A percentile compares a stretch with the other conserved stretches of the same genome.
phyloP scores from a whole-genome alignment of 2,113 vertebrate genomes.

The Tupaia chinensis region DNA sequence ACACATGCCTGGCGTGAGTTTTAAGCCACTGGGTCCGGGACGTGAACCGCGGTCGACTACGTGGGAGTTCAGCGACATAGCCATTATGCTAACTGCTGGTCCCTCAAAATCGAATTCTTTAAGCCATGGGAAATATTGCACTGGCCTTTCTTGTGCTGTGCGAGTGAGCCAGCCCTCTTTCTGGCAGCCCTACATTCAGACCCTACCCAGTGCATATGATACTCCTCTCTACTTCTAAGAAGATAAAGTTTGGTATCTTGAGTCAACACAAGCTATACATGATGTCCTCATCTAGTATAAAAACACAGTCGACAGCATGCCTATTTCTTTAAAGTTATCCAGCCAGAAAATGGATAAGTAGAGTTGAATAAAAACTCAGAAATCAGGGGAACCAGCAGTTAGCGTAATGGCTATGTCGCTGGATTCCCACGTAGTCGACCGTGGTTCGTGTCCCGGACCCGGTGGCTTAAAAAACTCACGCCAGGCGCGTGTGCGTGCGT shows the following conservation, averaged over 20 bases:
- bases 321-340: conserved; percentile 98
- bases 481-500: too few species aligned
- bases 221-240: conserved; percentile 97
- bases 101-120: conserved; percentile 96
- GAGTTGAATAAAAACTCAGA: too few species aligned
- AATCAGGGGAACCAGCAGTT: too few species aligned
- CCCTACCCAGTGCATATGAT: conserved; percentile 94
- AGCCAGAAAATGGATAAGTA: conserved; percentile 73
- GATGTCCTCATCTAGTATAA: conserved; percentile 98
- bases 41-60: too few species aligned
- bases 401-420: too few species aligned
- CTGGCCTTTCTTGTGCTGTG: conserved; percentile 97
- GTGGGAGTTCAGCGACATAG: too few species aligned
- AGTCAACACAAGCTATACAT: conserved; percentile 96
- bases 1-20: too few species aligned
- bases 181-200: conserved; percentile 98
- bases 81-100: conserved; percentile 75
- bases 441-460: too few species aligned
- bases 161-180: conserved; percentile 94
- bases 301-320: conserved; percentile 98
- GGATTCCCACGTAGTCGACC: too few species aligned
- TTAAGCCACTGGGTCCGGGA: too few species aligned
- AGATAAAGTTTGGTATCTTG: conserved; percentile 94
- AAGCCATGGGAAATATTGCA: conserved; percentile 99
- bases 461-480: too few species aligned